These are phyloP conservation scores for Heteromyza rotundicornis DNA, from an alignment of 2,888 invertebrate species.

Conservation along the genomic window DNA sequence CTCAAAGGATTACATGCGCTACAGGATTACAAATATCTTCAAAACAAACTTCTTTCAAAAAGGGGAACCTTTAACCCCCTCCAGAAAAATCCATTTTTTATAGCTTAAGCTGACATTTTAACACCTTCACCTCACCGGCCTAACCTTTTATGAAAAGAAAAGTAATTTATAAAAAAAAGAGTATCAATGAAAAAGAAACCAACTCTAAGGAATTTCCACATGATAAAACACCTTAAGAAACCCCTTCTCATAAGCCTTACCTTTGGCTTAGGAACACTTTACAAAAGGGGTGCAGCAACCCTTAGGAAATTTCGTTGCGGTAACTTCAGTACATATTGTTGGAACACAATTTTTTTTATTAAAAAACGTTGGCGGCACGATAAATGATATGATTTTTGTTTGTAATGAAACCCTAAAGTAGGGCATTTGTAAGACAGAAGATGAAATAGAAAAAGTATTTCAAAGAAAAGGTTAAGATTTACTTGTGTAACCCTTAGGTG, in stretches of 20 bases:
- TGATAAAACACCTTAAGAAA: neutral
- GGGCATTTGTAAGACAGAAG: no score
- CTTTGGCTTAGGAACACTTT: no score
- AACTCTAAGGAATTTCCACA: neutral
- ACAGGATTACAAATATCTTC: neutral
- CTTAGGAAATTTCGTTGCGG: conserved; percentile 4
- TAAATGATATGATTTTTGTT: no score
- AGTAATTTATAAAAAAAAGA: neutral
- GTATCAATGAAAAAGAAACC: no score
- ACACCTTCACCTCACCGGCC: neutral
- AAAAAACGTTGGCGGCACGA: no score
- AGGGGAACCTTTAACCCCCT: neutral
- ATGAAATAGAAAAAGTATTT: no score
- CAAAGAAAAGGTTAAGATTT: neutral
- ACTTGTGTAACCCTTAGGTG: neutral
- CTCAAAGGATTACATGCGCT: neutral
- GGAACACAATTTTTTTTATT: neutral
- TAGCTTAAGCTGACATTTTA: conserved; percentile 1
- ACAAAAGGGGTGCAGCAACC: no score
- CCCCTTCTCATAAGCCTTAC: no score
- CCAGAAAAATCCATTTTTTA: no score
- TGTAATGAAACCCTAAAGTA: no score
- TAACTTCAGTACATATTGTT: neutral
- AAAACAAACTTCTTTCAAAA: neutral
- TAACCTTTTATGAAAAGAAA: neutral